Evolutionary conservation across 2,888 invertebrate genomes (phyloP), one percentile per base, ranked within the genome.

Genomic region (Oxycera nigricornis): DNA sequence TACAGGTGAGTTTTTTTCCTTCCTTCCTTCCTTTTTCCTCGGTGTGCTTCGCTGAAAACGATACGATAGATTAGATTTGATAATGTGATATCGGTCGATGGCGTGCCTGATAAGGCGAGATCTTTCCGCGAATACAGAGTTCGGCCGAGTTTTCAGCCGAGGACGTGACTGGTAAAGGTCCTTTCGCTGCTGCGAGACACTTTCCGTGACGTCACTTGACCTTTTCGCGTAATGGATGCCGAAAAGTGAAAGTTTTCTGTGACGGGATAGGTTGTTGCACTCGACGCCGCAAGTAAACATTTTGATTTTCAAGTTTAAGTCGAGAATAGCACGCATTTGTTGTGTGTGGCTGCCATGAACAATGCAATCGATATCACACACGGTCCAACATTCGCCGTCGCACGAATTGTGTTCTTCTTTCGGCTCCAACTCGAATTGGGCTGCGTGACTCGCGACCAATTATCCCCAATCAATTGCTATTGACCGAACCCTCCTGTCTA

Each of bases 1-100:
- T 96, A 91, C 87, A 96, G 95, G 97, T 97, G 87, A 82, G 79
- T 73, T 9, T n/a, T 22, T 65, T 55, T 55, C 24, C 14, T 39
- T 39, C 14, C 39, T n/a, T n/a, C n/a, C n/a, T n/a, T n/a, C n/a
- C n/a, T n/a, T n/a, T n/a, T n/a, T n/a, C n/a, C n/a, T n/a, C n/a
- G n/a, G n/a, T n/a, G n/a, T n/a, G n/a, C n/a, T n/a, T n/a, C n/a
- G n/a, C n/a, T n/a, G n/a, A n/a, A n/a, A n/a, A n/a, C n/a, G n/a
- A n/a, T n/a, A n/a, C n/a, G n/a, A n/a, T n/a, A n/a, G n/a, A n/a
- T n/a, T n/a, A n/a, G n/a, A n/a, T n/a, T n/a, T n/a, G n/a, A n/a
- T n/a, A n/a, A n/a, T n/a, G n/a, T n/a, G n/a, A n/a, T n/a, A n/a
- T n/a, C n/a, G n/a, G n/a, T n/a, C n/a, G n/a, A n/a, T n/a, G n/a